Base-by-base conservation (phyloP, 1,140 invertebrate genomes). In the Venturia canescens region DNA sequence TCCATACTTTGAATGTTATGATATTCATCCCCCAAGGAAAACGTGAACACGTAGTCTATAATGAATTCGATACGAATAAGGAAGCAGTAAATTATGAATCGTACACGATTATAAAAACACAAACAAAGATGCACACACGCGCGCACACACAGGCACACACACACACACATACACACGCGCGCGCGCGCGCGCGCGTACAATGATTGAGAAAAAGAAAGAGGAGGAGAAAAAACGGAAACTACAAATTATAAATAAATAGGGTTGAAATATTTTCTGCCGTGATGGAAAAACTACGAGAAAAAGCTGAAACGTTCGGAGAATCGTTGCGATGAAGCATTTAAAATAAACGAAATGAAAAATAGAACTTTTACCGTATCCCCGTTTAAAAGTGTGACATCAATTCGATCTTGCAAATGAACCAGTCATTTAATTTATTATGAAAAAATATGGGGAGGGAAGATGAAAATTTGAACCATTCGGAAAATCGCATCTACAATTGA, bases 1-100 rank as follows among this genome's bases (percentile, higher is more conserved):
- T 85, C 82, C 85, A 85, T 86, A 79, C 78, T 81, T 83, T 85
- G 78, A 74, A 48, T 74, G 27, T 72, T 72, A 74, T 74, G 71
- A 74, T 23, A 48, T 74, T 50, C 50, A 74, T 23, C 15, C 60
- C 60, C 11, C 5, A 2, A 63, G 5, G 23, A 18, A 27, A 63
- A 4, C 23, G 1, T 26, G 11, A 63, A 23, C n/a, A 26, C 23
- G 23, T 15, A 16, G 31, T 74, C 23, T 50, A 31, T 31, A 11
- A 44, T 9, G 13, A 74, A n/a, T 50, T 34, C 21, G n/a, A 34
- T 71, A 72, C 7, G 57, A 23, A 53, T 23, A 26, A 23, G 1
- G 15, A 23, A 29, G 26, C 23, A 53, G 48, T n/a, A n/a, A n/a
- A n/a, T n/a, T n/a, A 48, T 3, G 48, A 23, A 29, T 21, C 23